A percentile compares a stretch with the other conserved stretches of the same genome.
Conservation (phyloP, 1,140 invertebrate species). For the Saxidomus purpurata region DNA sequence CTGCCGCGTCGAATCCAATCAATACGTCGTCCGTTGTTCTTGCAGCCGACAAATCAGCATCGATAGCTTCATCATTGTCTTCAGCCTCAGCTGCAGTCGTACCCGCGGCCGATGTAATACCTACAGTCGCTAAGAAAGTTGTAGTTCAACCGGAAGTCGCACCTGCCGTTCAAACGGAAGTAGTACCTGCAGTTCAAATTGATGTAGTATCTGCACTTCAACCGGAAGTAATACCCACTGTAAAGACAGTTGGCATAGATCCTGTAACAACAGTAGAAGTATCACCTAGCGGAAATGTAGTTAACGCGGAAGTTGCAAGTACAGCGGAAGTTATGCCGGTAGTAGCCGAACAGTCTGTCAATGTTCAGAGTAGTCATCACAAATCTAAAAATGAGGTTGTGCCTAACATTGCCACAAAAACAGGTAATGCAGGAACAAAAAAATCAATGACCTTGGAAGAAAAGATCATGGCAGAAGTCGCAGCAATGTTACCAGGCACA, state of each 20-base stretch:
- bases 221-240: background rate
- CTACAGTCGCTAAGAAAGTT: background rate
- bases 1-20: background rate
- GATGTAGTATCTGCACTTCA: background rate
- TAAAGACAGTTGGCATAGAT: background rate
- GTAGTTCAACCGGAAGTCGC: background rate
- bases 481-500: background rate
- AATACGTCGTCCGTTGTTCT: background rate
- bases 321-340: background rate
- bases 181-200: background rate
- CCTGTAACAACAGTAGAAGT: background rate
- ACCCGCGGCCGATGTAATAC: background rate
- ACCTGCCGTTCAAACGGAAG: background rate
- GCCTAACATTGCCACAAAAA: too few species aligned
- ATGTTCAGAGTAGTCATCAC: too few species aligned
- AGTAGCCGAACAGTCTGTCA: too few species aligned
- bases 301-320: too few species aligned
- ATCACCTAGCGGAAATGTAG: too few species aligned
- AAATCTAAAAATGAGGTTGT: too few species aligned
- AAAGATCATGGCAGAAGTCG: constrained; percentile 20
- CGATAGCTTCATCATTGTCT: too few species aligned
- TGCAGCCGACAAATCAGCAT: too few species aligned
- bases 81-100: too few species aligned
- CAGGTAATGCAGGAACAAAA: background rate
- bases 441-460: background rate